A percentile compares a stretch with the other conserved stretches of the same genome.
phyloP scores from a whole-genome alignment of 2,888 invertebrate species.

The Trileptium ribeirensis region DNA sequence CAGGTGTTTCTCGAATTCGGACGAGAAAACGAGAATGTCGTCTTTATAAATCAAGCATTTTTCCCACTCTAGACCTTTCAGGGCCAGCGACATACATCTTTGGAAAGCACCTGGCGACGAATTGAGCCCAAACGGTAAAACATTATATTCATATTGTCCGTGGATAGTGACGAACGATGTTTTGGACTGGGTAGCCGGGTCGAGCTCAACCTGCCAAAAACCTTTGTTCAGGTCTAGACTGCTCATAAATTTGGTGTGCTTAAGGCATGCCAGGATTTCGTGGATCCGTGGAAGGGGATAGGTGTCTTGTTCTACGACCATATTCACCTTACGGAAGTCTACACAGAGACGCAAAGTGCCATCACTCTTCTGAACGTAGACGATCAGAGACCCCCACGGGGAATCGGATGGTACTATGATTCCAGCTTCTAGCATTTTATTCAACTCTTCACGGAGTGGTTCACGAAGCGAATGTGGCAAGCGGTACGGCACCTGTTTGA shows the following conservation, averaged over 20 bases:
- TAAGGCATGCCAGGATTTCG: conserved; percentile 23
- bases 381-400: conserved; percentile 48
- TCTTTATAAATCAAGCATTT: not conserved
- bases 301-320: conserved; percentile 27
- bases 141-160: not conserved
- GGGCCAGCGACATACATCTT: not conserved
- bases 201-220: conserved; percentile 22
- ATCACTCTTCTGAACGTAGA: conserved; percentile 48
- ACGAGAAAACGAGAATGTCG: conserved; percentile 6
- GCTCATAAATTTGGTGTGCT: conserved; percentile 1
- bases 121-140: conserved; percentile 11
- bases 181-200: not conserved
- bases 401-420: conserved; percentile 39
- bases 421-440: conserved; percentile 3
- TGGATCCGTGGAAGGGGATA: conserved; percentile 31
- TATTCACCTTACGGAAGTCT: conserved; percentile 38
- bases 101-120: conserved; percentile 8
- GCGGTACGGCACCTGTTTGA: not conserved
- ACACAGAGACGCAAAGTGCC: conserved; percentile 36
- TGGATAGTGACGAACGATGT: not conserved
- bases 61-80: conserved; percentile 12
- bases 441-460: not conserved
- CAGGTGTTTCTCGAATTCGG: conserved; percentile 3
- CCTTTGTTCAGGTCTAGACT: conserved; percentile 22
- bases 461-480: not conserved